phyloP scores from a whole-genome alignment of 2,888 invertebrate species.

The Brenthis hecate region DNA sequence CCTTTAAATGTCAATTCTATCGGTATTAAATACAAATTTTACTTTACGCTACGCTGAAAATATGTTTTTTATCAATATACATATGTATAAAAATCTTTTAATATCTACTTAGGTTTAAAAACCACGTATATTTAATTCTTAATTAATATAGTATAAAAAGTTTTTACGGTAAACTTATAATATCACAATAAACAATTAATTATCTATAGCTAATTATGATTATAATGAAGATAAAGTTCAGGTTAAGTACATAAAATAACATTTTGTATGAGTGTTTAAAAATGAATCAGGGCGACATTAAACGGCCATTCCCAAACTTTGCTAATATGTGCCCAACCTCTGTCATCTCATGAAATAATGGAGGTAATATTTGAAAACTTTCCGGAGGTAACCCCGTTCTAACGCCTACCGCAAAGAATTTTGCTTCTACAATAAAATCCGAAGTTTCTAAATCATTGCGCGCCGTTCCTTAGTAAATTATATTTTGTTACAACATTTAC shows the following conservation, averaged over 20 bases:
- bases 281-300: slow-evolving; percentile 66
- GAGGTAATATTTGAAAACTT: slow-evolving; percentile 81
- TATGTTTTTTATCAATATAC: too few species aligned
- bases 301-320: slow-evolving; percentile 70
- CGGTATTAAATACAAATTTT: too few species aligned
- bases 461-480: slow-evolving; percentile 33
- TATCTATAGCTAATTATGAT: background rate
- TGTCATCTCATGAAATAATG: slow-evolving; percentile 80
- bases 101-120: too few species aligned
- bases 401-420: slow-evolving; percentile 70
- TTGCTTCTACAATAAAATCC: slow-evolving; percentile 66
- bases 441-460: slow-evolving; percentile 58
- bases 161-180: too few species aligned
- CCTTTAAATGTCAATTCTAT: too few species aligned
- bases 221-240: background rate
- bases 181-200: too few species aligned
- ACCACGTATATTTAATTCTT: too few species aligned
- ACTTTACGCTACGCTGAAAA: too few species aligned
- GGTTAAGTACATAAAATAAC: slow-evolving; percentile 16
- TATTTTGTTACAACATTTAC: slow-evolving; percentile 33
- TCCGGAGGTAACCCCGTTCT: slow-evolving; percentile 64
- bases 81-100: too few species aligned
- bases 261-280: slow-evolving; percentile 48
- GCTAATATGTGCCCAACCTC: slow-evolving; percentile 81
- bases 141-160: too few species aligned